Evolutionary conservation across 2,797 vertebrate genomes (phyloP), one percentile per base, ranked within the genome.

Genomic region (Cuniculus paca): DNA sequence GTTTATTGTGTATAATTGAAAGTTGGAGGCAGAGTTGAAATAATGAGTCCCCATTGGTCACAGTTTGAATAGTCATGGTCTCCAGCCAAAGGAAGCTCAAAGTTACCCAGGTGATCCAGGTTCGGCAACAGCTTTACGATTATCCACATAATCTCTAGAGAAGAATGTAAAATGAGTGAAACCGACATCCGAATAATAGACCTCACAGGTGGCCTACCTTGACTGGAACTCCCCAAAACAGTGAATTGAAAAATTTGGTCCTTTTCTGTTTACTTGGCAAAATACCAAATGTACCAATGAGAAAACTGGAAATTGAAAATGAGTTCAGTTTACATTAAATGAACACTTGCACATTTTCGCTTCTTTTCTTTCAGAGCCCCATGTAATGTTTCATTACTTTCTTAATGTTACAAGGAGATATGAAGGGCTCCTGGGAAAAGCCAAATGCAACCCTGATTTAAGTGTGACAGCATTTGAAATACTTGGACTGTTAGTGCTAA

Each of bases 111-210:
- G 56, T 50, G 70, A 54, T 70, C 86, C 58, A 90, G 68, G 85
- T 63, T 61, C 63, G 48, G 85, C 34, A 96, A 58, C 19, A 48
- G 87, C 61, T 92, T 96, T 91, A 92, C 63, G 65, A 70, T 80
- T 74, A 45, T 85, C 81, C 87, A 42, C 5, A 14, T 19, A 45
- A 82, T 77, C 50, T 93, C 52, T n/a, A 74, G 91, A 86, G 83
- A 87, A 90, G 94, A 89, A 84, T 93, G 68, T 36, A 63, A 97
- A 80, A 68, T 19, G 70, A 92, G 11, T 85, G 81, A 81, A 93
- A 74, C 28, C 50, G 81, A 89, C 48, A 63, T 91, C 31, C 58
- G 85, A 87, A 45, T 58, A 42, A 63, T 56, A 68, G 83, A 54
- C 54, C 80, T 87, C 60, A 84, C 91, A 89, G 54, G 80, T 96